Base-by-base conservation (phyloP, 2,888 invertebrate species). In the Lochmaea crataegi region DNA sequence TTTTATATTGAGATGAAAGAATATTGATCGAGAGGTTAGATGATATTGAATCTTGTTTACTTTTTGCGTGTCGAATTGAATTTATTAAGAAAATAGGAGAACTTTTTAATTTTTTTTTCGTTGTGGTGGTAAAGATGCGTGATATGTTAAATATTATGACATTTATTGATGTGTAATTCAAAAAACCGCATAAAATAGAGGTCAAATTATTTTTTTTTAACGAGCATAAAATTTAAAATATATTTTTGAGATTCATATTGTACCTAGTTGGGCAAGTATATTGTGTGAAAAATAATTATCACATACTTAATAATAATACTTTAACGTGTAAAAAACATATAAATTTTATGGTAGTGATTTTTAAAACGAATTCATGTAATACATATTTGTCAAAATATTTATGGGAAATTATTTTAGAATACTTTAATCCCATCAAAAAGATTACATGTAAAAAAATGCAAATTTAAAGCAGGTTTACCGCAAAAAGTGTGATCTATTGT, bases 11-110 rank as follows among this genome's bases (percentile, higher is more conserved):
- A 61, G 38, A 61, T 42, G 61, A 42, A 42, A 18, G 61, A 61
- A 61, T 42, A 42, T 42, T 38, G 38, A 42, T 42, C 61, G 61
- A 61, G 42, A 61, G 42, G 61, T 61, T 42, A 42, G 38, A 61
- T 42, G 42, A 42, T 42, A 42, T 38, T 61, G 38, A 42, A 61
- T 41, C 61, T 63, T 63, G 18, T 63, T 63, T 63, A 53, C 10
- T 53, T 18, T 53, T 53, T 53, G 53, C 53, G 53, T 53, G n/a
- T 53, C 18, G 53, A 2, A 16, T 18, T 18, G n/a, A 53, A 53
- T 53, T 53, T 18, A 53, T 53, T 10, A 53, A 14, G 51, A n/a
- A 51, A 12, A 14, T 7, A 2, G 7, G 53, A 53, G 11, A 18
- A 9, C 0, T 16, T 18, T 7, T n/a, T 4, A n/a, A 12, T 7